Evolutionary conservation across 2,113 vertebrate genomes (phyloP).

Genomic region (Baryphthengus martii): DNA sequence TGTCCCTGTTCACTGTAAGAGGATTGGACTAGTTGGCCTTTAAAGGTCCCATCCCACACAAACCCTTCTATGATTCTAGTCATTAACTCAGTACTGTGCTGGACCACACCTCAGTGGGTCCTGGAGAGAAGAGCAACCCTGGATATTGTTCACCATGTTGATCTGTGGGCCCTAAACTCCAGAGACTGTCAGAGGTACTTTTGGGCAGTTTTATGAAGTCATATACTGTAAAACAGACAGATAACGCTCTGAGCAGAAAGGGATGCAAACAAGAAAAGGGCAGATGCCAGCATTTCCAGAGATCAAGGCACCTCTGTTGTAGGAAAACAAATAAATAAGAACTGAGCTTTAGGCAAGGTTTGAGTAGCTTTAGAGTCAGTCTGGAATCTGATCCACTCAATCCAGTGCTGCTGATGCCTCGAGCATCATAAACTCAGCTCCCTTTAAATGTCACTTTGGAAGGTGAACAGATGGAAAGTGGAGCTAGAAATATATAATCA

Average conservation of each 20-base stretch:
- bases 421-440: constrained; percentile 1
- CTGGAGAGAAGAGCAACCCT: neutral
- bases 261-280: constrained; percentile 3
- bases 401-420: constrained; percentile 48
- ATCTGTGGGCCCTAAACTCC: neutral
- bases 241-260: neutral
- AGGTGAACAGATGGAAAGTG: constrained; percentile 48
- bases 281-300: constrained; percentile 24
- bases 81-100: neutral
- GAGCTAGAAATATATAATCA: neutral
- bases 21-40: neutral
- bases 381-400: constrained; percentile 52
- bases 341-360: constrained; percentile 41
- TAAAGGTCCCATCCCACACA: neutral
- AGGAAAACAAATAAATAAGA: constrained; percentile 39
- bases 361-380: constrained; percentile 31
- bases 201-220: neutral
- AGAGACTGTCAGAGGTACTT: neutral
- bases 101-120: neutral
- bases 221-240: neutral
- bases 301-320: neutral
- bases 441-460: constrained; percentile 13
- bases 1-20: neutral
- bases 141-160: accelerated
- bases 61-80: neutral